phyloP scores from a whole-genome alignment of 2,797 vertebrate genomes.

The Sylvia borin region DNA sequence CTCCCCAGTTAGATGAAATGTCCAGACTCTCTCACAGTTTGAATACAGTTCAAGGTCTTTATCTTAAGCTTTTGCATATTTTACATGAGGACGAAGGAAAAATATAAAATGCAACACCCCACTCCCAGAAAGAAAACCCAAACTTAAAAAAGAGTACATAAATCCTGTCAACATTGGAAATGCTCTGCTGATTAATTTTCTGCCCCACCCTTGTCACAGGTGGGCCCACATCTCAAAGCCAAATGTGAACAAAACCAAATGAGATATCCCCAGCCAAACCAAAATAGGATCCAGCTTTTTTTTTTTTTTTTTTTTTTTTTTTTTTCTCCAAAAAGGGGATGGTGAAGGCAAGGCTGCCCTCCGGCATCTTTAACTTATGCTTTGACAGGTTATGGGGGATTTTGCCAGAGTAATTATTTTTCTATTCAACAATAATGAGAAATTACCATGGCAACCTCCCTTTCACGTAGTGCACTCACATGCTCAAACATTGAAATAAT shows the following conservation, averaged over 20 bases:
- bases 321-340: constrained; percentile 57
- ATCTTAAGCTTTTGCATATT: constrained; percentile 6
- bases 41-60: constrained; percentile 19
- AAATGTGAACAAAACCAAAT: constrained; percentile 24
- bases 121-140: neutral
- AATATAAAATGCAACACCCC: neutral
- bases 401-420: constrained; percentile 87
- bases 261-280: neutral
- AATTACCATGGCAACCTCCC: constrained; percentile 85
- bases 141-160: neutral
- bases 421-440: constrained; percentile 87
- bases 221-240: constrained; percentile 7
- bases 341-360: constrained; percentile 73
- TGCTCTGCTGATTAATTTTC: constrained; percentile 29
- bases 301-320: neutral
- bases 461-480: constrained; percentile 74
- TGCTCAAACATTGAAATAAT: constrained; percentile 75
- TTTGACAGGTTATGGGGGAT: constrained; percentile 83
- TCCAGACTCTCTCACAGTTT: constrained; percentile 22
- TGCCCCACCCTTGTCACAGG: constrained; percentile 42
- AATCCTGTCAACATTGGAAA: neutral
- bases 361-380: constrained; percentile 81
- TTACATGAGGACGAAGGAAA: constrained; percentile 23
- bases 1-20: constrained; percentile 37
- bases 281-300: neutral